Conservation (phyloP, 1,140 invertebrate species). For the Drosophila seguyi region DNA sequence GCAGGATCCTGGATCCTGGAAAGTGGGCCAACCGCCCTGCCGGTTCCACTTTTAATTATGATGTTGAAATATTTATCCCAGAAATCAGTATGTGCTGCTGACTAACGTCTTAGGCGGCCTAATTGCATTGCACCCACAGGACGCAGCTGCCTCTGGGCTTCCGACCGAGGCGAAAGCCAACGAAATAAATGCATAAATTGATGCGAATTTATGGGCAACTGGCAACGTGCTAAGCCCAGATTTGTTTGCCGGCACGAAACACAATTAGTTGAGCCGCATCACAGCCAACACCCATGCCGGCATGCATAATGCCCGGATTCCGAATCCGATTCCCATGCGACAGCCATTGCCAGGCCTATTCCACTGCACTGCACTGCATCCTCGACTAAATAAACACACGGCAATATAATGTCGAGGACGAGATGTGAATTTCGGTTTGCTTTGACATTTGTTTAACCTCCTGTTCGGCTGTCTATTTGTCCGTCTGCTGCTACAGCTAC, state of each 20-base stretch:
- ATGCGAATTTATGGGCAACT: conserved; percentile 63
- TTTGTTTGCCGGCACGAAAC: conserved; percentile 48
- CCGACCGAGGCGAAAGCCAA: conserved; percentile 15
- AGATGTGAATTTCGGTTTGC: conserved; percentile 65
- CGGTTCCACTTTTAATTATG: conserved; percentile 45
- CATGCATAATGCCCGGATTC: conserved; percentile 41
- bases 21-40: conserved; percentile 24
- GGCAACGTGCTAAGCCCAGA: conserved; percentile 33
- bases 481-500: neutral
- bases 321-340: conserved; percentile 25
- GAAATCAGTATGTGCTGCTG: conserved; percentile 40
- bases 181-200: conserved; percentile 68
- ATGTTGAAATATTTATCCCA: conserved; percentile 43
- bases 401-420: conserved; percentile 62
- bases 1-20: conserved; percentile 36
- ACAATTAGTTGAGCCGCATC: conserved; percentile 80
- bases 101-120: conserved; percentile 44
- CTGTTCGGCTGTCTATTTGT: conserved; percentile 25
- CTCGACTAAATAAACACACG: conserved; percentile 59
- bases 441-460: conserved; percentile 76
- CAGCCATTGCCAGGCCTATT: conserved; percentile 6
- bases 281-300: conserved; percentile 61
- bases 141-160: conserved; percentile 32
- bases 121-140: conserved; percentile 63
- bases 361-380: conserved; percentile 28